A percentile compares a stretch with the other conserved stretches of the same genome.
These are phyloP conservation scores for Halcyon leucocephala DNA, from an alignment of 2,797 vertebrate genomes.

Conservation along the genomic window DNA sequence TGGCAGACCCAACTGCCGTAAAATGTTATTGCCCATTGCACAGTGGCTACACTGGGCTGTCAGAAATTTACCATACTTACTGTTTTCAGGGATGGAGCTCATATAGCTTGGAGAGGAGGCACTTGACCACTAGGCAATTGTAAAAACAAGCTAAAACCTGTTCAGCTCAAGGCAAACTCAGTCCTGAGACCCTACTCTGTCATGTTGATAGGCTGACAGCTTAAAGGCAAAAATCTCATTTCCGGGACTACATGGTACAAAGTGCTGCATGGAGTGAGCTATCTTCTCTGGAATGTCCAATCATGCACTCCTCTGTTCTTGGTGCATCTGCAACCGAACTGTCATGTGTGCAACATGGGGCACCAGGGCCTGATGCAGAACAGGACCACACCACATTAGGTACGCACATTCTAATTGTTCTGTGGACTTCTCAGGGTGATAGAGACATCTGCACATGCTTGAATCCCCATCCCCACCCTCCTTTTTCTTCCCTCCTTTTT, in stretches of 20 bases:
- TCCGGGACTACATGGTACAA: background rate
- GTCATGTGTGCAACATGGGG: accelerated
- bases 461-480: background rate
- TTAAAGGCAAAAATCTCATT: background rate
- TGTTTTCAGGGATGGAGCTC: background rate
- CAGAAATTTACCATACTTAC: background rate
- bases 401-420: background rate
- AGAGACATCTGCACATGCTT: background rate
- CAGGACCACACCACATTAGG: accelerated
- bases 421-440: background rate
- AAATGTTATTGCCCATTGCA: background rate
- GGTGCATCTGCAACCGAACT: background rate
- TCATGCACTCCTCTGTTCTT: background rate
- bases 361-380: background rate
- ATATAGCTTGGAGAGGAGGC: background rate
- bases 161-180: background rate
- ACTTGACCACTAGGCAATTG: background rate
- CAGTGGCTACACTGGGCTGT: background rate
- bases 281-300: background rate
- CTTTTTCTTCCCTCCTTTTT: no score
- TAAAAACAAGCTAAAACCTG: background rate
- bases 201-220: accelerated
- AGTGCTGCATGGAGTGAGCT: background rate
- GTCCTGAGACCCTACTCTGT: background rate
- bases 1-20: accelerated